Evolutionary conservation across 2,888 invertebrate genomes (phyloP).

Genomic region (Yponomeuta evonymella): DNA sequence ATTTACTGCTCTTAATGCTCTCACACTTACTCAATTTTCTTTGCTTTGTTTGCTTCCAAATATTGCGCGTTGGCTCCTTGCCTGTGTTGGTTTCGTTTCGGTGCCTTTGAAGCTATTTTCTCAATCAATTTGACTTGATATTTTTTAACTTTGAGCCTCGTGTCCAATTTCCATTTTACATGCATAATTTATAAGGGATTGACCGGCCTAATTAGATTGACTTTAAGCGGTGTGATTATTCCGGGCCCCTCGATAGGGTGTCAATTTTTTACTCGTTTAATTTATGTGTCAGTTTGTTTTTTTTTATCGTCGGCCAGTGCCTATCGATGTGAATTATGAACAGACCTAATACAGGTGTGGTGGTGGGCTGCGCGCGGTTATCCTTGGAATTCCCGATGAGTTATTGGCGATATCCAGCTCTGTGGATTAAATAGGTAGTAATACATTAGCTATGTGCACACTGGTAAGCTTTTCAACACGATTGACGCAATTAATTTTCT

Average conservation of each 20-base stretch:
- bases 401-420: slow-evolving; percentile 34
- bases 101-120: neutral
- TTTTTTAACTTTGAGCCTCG: slow-evolving; percentile 15
- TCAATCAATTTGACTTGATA: neutral
- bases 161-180: slow-evolving; percentile 14
- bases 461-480: neutral
- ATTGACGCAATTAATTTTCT: too few species aligned
- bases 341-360: slow-evolving; percentile 7
- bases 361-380: slow-evolving; percentile 24
- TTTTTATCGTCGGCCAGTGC: neutral
- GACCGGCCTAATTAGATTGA: slow-evolving; percentile 16
- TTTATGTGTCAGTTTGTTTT: slow-evolving; percentile 6
- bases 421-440: slow-evolving; percentile 39
- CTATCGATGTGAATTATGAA: slow-evolving; percentile 3
- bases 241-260: slow-evolving; percentile 10
- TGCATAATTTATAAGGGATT: slow-evolving; percentile 21
- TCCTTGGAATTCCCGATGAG: slow-evolving; percentile 42
- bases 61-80: neutral
- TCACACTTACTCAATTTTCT: slow-evolving; percentile 7
- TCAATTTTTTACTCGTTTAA: slow-evolving; percentile 12
- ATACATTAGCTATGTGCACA: neutral
- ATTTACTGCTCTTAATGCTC: slow-evolving; percentile 18
- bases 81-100: neutral
- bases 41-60: neutral
- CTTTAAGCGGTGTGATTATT: slow-evolving; percentile 15